phyloP scores from a whole-genome alignment of 2,797 vertebrate genomes.

The Typhlichthys eigenmanni region DNA sequence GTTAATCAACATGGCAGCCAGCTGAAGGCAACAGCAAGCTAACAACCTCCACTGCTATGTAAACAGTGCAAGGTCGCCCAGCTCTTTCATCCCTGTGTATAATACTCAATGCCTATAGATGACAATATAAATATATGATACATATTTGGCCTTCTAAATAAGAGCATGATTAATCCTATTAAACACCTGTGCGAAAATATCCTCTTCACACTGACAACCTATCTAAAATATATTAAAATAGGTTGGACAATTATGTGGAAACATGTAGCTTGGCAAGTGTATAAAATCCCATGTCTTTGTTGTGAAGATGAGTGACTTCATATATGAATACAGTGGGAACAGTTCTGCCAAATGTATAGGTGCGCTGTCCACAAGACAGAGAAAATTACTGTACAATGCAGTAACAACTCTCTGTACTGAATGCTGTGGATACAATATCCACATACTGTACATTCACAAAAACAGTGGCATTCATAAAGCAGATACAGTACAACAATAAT shows the following conservation, averaged over 20 bases:
- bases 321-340: constrained; percentile 20
- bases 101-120: constrained; percentile 16
- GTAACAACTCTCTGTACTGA: constrained; percentile 29
- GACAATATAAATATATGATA: constrained; percentile 4
- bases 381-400: constrained; percentile 27
- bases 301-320: constrained; percentile 3
- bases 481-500: not conserved
- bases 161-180: constrained; percentile 21
- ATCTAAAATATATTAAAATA: constrained; percentile 1
- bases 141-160: constrained; percentile 14
- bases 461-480: not conserved
- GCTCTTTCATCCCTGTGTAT: constrained; percentile 6
- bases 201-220: not conserved
- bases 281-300: constrained; percentile 26
- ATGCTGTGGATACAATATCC: constrained; percentile 22
- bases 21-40: not conserved
- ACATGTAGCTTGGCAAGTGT: not conserved
- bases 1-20: constrained; percentile 33
- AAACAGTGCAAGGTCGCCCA: constrained; percentile 44
- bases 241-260: not conserved
- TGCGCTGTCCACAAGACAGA: constrained; percentile 36
- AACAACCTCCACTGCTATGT: constrained; percentile 17
- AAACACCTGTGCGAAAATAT: constrained; percentile 2
- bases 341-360: constrained; percentile 10
- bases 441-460: not conserved